These are phyloP conservation scores for Pangasius sanitwongsei DNA, from an alignment of 2,797 vertebrate genomes.

Conservation along the genomic window DNA sequence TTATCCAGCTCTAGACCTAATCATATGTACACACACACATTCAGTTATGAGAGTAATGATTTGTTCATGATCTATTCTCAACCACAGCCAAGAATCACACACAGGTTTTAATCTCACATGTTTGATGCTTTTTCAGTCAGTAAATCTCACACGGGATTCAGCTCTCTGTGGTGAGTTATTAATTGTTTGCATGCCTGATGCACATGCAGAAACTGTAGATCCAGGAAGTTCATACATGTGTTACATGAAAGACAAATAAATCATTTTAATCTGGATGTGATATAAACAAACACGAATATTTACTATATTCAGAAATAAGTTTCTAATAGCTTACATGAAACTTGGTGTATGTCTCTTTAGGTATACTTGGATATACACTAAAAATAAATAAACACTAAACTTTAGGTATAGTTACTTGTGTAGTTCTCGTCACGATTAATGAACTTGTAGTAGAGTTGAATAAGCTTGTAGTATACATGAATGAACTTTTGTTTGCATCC, in stretches of 20 bases:
- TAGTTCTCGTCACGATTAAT: too few species aligned
- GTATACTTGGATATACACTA: background rate
- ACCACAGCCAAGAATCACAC: slow-evolving; percentile 19
- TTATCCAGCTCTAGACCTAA: slow-evolving; percentile 39
- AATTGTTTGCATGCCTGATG: slow-evolving; percentile 45
- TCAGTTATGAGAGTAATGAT: background rate
- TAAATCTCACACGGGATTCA: slow-evolving; percentile 54
- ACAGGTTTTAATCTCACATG: slow-evolving; percentile 38
- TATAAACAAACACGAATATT: background rate
- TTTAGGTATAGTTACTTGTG: background rate
- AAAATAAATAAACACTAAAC: background rate
- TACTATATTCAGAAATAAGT: background rate
- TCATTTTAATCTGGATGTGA: background rate
- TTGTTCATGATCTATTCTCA: slow-evolving; percentile 24
- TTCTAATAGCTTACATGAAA: background rate
- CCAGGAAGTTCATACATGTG: slow-evolving; percentile 12
- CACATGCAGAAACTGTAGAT: slow-evolving; percentile 19
- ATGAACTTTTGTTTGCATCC: background rate
- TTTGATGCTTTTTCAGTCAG: slow-evolving; percentile 36
- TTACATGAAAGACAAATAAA: background rate
- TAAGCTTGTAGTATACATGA: background rate
- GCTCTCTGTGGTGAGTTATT: slow-evolving; percentile 43
- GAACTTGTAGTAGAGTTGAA: background rate
- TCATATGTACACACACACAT: slow-evolving; percentile 14
- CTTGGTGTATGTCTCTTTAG: background rate